Evolutionary conservation across 2,113 vertebrate genomes (phyloP).

Genomic region (Limanda limanda): DNA sequence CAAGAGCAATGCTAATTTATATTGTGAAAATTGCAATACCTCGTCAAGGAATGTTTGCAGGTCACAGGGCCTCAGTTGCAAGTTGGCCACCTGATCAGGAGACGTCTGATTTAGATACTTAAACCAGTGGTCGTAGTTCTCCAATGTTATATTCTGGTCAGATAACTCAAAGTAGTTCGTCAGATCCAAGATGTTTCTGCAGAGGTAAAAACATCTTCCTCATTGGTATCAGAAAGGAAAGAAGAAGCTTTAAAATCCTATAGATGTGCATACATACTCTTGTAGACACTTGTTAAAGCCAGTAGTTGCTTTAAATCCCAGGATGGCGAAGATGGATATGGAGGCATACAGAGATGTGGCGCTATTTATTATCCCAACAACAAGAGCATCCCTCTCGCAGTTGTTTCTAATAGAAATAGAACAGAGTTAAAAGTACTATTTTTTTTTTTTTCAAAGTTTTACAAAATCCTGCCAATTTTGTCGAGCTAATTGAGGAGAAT

Average conservation of each 20-base stretch:
- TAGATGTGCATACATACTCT: conserved; percentile 74
- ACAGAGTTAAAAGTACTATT: background rate
- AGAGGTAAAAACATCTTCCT: background rate
- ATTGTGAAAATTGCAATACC: conserved; percentile 73
- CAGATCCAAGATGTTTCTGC: conserved; percentile 89
- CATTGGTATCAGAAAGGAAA: background rate
- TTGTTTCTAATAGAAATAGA: conserved; percentile 84
- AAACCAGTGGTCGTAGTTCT: conserved; percentile 80
- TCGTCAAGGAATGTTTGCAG: conserved; percentile 88
- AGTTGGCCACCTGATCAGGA: conserved; percentile 63
- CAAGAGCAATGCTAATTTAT: background rate
- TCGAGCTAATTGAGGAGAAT: background rate
- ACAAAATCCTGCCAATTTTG: background rate
- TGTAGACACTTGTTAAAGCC: conserved; percentile 82
- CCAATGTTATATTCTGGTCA: conserved; percentile 84
- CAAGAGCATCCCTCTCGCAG: conserved; percentile 89
- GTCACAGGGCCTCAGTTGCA: conserved; percentile 81
- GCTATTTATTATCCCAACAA: conserved; percentile 90
- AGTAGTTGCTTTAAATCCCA: conserved; percentile 92
- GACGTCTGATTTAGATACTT: conserved; percentile 72
- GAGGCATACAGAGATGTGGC: conserved; percentile 91
- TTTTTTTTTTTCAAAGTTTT: background rate
- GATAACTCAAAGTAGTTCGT: conserved; percentile 86
- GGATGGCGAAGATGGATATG: conserved; percentile 89
- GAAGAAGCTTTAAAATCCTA: background rate